Conservation (phyloP, 1,140 invertebrate genomes). For the Venustaconcha ellipsiformis region DNA sequence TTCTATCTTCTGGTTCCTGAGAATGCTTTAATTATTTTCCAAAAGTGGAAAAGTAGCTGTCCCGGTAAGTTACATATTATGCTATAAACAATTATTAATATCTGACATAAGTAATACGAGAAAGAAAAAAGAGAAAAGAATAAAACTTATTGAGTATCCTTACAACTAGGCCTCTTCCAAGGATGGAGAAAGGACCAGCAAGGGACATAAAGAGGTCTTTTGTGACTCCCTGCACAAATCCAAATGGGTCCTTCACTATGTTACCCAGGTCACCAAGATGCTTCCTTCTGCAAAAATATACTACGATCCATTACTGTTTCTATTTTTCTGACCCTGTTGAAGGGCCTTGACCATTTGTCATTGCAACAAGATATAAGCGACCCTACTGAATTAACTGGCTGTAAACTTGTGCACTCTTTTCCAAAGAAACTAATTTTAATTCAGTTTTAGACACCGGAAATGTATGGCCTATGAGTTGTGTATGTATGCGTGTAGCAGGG, state of each 20-base stretch:
- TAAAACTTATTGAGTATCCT: background rate
- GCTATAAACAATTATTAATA: too few relatives aligned
- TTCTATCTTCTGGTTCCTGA: too few relatives aligned
- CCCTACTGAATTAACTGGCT: background rate
- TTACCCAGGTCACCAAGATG: constrained; percentile 31
- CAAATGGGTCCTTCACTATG: constrained; percentile 30
- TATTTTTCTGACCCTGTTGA: background rate
- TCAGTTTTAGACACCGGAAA: background rate
- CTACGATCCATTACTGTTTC: background rate
- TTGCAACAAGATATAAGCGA: background rate
- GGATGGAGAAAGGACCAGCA: constrained; percentile 12
- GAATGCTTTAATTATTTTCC: too few relatives aligned
- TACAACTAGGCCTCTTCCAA: constrained; percentile 21
- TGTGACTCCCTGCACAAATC: constrained; percentile 22
- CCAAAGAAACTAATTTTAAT: background rate
- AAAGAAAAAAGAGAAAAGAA: too few relatives aligned
- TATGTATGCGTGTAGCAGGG: too few relatives aligned
- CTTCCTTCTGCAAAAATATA: constrained; percentile 17
- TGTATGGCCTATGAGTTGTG: background rate
- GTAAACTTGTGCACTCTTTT: background rate
- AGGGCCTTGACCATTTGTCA: background rate
- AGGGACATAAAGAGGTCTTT: constrained; percentile 25
- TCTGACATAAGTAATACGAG: too few relatives aligned
- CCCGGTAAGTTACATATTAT: too few relatives aligned
- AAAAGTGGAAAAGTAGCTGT: too few relatives aligned